Percentiles rank a stretch among this genome's conserved stretches.
These are phyloP conservation scores for Neotoxoptera formosana DNA, from an alignment of 1,140 invertebrate species.

Conservation along the genomic window DNA sequence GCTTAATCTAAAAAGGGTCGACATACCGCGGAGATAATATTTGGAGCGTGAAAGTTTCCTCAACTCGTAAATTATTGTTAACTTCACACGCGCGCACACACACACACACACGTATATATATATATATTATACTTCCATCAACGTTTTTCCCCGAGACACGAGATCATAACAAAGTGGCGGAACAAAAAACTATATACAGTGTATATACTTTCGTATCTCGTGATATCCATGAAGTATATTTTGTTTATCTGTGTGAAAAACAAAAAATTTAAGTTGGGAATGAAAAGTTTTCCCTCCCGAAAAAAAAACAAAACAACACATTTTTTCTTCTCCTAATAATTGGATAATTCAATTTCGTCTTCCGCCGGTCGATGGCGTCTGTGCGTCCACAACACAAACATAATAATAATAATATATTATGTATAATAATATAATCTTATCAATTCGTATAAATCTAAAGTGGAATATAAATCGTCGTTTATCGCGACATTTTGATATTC, in stretches of 20 bases:
- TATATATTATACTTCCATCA: constrained; percentile 30
- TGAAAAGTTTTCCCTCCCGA: background rate
- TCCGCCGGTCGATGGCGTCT: background rate
- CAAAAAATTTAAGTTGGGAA: background rate
- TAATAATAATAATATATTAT: too few species aligned
- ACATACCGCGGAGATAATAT: background rate
- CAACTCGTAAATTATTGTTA: constrained; percentile 39
- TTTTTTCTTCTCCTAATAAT: background rate
- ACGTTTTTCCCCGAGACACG: background rate
- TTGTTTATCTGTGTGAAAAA: constrained; percentile 7
- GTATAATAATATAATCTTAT: background rate
- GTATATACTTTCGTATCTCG: constrained; percentile 8
- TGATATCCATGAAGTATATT: constrained; percentile 17
- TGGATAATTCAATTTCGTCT: background rate
- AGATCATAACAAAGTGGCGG: background rate
- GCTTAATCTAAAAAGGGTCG: constrained; percentile 21
- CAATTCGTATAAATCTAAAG: background rate
- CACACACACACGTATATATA: background rate
- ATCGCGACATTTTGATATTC: background rate
- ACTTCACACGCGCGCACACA: too few species aligned
- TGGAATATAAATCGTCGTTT: background rate
- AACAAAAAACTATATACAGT: constrained; percentile 9
- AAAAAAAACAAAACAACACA: background rate
- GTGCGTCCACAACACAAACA: background rate
- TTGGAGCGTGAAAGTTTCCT: background rate